These are phyloP conservation scores for Sandelia bainsii DNA, from an alignment of 2,797 vertebrate species.

Conservation along the genomic window DNA sequence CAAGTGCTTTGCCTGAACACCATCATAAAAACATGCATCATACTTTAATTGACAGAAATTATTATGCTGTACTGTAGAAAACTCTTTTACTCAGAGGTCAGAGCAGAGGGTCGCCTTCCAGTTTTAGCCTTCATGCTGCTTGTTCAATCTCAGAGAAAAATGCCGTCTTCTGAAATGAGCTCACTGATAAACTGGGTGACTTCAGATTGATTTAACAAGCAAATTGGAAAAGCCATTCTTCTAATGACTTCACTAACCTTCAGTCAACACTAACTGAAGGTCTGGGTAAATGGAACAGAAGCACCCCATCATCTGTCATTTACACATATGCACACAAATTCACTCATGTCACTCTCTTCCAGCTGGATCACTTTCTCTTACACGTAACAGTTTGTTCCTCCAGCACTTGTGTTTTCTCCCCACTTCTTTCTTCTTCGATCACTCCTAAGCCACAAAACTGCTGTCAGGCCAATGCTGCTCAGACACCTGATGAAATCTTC, in stretches of 20 bases:
- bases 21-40: too few relatives aligned
- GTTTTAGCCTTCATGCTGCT: slow-evolving; percentile 2
- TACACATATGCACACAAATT: background rate
- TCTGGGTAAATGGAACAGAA: slow-evolving; percentile 44
- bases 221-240: slow-evolving; percentile 23
- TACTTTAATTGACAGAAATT: too few relatives aligned
- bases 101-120: background rate
- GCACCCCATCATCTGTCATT: slow-evolving; percentile 27
- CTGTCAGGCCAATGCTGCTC: background rate
- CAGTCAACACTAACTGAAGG: background rate
- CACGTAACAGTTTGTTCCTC: background rate
- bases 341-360: background rate
- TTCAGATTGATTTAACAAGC: slow-evolving; percentile 43
- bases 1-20: too few relatives aligned
- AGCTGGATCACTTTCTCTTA: background rate
- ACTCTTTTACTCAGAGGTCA: too few relatives aligned
- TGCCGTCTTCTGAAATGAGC: background rate
- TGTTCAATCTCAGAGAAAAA: slow-evolving; percentile 33
- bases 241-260: slow-evolving; percentile 16
- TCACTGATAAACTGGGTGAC: slow-evolving; percentile 31
- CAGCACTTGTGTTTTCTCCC: background rate
- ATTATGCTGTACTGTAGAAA: too few relatives aligned
- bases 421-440: background rate
- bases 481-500: background rate
- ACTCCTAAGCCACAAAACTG: background rate